A percentile compares a stretch with the other conserved stretches of the same genome.
phyloP scores from a whole-genome alignment of 2,797 vertebrate genomes.

The Holocentrus rufus region DNA sequence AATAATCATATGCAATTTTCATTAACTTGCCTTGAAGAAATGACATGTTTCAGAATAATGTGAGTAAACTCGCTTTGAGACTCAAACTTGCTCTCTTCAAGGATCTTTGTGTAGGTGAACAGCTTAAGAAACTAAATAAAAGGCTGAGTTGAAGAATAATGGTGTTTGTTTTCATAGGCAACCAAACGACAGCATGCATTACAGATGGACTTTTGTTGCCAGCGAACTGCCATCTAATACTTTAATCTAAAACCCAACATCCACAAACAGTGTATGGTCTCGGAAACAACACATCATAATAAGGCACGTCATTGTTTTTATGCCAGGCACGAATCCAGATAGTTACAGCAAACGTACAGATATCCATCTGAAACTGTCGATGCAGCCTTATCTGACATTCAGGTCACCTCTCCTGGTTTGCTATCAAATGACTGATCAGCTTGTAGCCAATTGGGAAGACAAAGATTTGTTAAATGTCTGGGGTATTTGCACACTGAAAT shows the following conservation, averaged over 20 bases:
- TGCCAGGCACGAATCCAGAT: slow-evolving; percentile 57
- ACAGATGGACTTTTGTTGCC: slow-evolving; percentile 35
- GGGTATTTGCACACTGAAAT: slow-evolving; percentile 25
- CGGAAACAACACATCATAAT: slow-evolving; percentile 15
- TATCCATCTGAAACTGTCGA: slow-evolving; percentile 63
- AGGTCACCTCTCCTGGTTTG: slow-evolving; percentile 67
- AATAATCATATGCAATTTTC: slow-evolving; percentile 36
- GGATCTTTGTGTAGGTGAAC: background rate
- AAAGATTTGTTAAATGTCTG: slow-evolving; percentile 26
- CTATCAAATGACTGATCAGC: slow-evolving; percentile 60
- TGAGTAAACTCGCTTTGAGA: background rate
- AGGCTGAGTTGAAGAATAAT: slow-evolving; percentile 1
- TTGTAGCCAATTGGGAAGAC: slow-evolving; percentile 35
- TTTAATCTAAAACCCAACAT: slow-evolving; percentile 36
- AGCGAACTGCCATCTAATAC: slow-evolving; percentile 30
- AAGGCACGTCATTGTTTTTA: slow-evolving; percentile 41
- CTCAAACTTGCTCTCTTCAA: background rate
- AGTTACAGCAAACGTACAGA: slow-evolving; percentile 57
- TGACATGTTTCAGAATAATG: background rate
- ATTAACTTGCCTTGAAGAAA: slow-evolving; percentile 39
- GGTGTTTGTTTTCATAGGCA: slow-evolving; percentile 18
- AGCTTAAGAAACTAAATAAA: slow-evolving; percentile 10
- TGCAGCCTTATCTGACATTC: slow-evolving; percentile 60
- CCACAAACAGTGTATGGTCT: background rate
- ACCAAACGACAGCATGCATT: slow-evolving; percentile 2